Percentiles rank a stretch among this genome's conserved stretches.
These are phyloP conservation scores for Rhagoletis zephyria DNA, from an alignment of 1,140 invertebrate species.

Conservation along the genomic window DNA sequence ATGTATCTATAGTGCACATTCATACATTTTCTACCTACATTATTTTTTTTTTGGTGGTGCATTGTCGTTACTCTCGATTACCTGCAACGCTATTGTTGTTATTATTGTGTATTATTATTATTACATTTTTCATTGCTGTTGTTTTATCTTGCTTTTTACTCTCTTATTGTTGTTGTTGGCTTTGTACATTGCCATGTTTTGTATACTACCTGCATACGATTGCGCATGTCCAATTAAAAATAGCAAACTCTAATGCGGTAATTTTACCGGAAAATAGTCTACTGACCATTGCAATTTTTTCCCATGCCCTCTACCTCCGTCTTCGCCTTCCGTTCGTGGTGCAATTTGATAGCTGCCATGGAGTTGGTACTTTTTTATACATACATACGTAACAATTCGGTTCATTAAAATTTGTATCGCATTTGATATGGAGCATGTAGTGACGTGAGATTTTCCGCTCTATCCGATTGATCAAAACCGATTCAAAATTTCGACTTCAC, in stretches of 20 bases:
- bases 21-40: not conserved
- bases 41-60: not conserved
- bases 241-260: conserved; percentile 25
- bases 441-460: not conserved
- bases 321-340: not conserved
- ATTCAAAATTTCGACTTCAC: not conserved
- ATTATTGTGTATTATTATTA: conserved; percentile 56
- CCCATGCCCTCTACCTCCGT: not conserved
- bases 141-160: not conserved
- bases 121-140: not conserved
- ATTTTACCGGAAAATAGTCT: conserved; percentile 38
- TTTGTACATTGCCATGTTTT: conserved; percentile 56
- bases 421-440: not conserved
- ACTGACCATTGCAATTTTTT: not conserved
- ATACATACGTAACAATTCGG: not conserved
- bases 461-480: not conserved
- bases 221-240: conserved; percentile 35
- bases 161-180: conserved; percentile 1
- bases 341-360: not conserved
- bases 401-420: conserved; percentile 28
- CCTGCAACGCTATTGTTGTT: conserved; percentile 56
- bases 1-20: not conserved
- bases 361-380: not conserved
- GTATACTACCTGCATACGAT: conserved; percentile 54
- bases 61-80: conserved; percentile 58